Base-by-base conservation (phyloP, 2,888 invertebrate species). In the Apodemia zela region DNA sequence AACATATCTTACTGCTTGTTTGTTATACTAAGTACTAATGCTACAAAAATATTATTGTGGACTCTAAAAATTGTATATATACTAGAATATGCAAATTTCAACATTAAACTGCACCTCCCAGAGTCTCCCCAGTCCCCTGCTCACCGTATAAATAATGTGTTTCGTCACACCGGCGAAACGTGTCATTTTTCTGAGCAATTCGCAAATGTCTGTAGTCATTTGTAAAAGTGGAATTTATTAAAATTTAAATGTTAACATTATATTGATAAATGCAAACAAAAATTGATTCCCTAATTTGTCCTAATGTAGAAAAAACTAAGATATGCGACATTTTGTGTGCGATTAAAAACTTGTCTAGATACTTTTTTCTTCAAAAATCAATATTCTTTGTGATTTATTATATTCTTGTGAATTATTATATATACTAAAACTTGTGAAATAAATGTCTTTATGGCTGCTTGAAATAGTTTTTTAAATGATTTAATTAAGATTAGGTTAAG, bases 141-240 rank as follows among this genome's bases (percentile, higher is more conserved):
- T 70, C 71, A 71, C 75, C 80, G 81, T 84, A 84, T 86, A 86
- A 86, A 87, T 88, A 85, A 87, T 86, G 82, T 73, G 74, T 74
- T 79, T 78, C 78, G 79, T 82, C 78, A 81, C 81, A 68, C 64
- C 69, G 66, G 67, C 64, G 68, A 69, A 67, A 68, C 71, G 63
- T 72, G 68, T 68, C 71, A 71, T 67, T 72, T 73, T 68, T 66
- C 60, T 68, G 64, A 65, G 57, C 57, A 57, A 57, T 57, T 21
- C 54, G 21, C 54, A 54, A 54, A 54, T 54, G 21, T 54, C 54
- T 21, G 21, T 15, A 54, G 54, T 21, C 54, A 54, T 54, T 54
- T 54, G 54, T 54, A 18, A 49, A 18, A 18, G 49, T 18, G n/a
- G 2, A 42, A 42, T 42, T 42, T 42, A 42, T 42, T 42, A n/a